These are phyloP conservation scores for Leptinotarsa undecemlineata DNA, from an alignment of 1,140 invertebrate genomes.

Conservation along the genomic window DNA sequence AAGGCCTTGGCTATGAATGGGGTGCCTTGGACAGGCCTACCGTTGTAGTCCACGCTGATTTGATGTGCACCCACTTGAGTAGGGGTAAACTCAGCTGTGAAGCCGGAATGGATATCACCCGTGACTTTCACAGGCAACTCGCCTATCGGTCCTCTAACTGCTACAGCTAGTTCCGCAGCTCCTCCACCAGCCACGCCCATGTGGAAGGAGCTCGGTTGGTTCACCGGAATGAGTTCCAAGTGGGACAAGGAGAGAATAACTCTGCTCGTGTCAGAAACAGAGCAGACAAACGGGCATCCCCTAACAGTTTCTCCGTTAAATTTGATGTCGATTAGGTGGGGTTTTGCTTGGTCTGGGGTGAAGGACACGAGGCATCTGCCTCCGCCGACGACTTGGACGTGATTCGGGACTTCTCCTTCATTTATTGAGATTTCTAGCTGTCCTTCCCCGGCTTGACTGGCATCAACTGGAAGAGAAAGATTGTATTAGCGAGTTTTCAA, in stretches of 20 bases:
- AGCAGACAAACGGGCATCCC: constrained; percentile 87
- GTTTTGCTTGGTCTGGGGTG: constrained; percentile 87
- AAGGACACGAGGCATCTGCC: constrained; percentile 94
- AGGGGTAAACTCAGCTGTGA: constrained; percentile 90
- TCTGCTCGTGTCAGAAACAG: constrained; percentile 78
- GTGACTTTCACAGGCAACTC: constrained; percentile 88
- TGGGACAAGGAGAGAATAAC: constrained; percentile 78
- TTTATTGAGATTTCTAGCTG: constrained; percentile 98
- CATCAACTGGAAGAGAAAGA: constrained; percentile 77
- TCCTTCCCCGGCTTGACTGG: constrained; percentile 93
- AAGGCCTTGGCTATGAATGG: constrained; percentile 93
- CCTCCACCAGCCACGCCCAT: constrained; percentile 86
- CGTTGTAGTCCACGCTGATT: constrained; percentile 82
- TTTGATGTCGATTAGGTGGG: constrained; percentile 96
- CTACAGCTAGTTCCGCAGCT: constrained; percentile 84
- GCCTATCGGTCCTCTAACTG: constrained; percentile 77
- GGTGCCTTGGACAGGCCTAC: constrained; percentile 82
- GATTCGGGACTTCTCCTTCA: constrained; percentile 96
- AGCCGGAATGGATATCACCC: constrained; percentile 81
- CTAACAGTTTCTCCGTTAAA: constrained; percentile 96
- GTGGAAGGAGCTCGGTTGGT: constrained; percentile 83
- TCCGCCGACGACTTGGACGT: constrained; percentile 93
- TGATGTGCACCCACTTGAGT: constrained; percentile 87
- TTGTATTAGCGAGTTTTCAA: background rate
- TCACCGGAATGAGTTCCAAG: constrained; percentile 86